Evolutionary conservation across 2,113 vertebrate species (phyloP).

Genomic region (Mobula birostris): DNA sequence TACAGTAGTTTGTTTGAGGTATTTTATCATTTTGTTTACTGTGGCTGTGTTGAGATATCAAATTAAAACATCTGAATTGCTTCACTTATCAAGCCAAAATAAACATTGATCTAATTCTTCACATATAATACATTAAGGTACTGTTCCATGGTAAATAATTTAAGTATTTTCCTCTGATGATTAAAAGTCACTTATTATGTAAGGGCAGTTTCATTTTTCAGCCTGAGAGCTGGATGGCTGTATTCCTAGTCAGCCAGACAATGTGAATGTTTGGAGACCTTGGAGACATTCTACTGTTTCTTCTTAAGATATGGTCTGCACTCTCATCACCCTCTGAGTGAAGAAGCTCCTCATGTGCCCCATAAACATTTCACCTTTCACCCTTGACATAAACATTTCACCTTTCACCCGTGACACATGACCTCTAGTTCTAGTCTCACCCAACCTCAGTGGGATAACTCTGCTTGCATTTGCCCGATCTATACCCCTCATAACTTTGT

Average conservation of each 20-base stretch:
- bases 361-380: no score
- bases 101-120: conserved; percentile 11
- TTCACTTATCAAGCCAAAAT: background rate
- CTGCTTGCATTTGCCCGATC: no score
- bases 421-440: no score
- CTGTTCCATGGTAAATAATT: background rate
- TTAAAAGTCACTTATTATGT: background rate
- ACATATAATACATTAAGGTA: background rate
- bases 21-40: no score
- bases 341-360: no score
- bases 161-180: background rate
- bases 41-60: background rate
- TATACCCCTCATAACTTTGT: no score
- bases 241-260: background rate
- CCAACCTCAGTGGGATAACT: no score
- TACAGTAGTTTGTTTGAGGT: background rate
- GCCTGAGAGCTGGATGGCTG: background rate
- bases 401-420: no score
- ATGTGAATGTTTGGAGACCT: background rate
- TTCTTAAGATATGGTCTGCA: background rate
- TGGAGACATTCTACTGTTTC: background rate
- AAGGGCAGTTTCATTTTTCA: background rate
- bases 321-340: no score
- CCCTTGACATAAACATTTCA: no score
- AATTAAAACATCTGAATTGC: background rate